Base-by-base conservation (phyloP, 2,797 vertebrate genomes). In the Melopsittacus undulatus region DNA sequence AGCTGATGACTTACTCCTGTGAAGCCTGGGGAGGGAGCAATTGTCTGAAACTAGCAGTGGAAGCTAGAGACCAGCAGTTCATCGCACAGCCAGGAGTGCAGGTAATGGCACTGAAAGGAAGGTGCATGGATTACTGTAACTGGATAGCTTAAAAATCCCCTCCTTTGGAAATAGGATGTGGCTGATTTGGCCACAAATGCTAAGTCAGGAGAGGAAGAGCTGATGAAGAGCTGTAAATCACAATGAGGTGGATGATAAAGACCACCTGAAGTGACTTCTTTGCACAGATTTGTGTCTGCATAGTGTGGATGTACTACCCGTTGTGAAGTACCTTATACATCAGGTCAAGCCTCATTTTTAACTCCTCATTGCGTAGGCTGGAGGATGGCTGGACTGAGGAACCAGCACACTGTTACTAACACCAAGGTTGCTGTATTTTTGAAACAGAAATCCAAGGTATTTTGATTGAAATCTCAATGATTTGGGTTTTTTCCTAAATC, bases 61-160 rank as follows among this genome's bases (percentile, higher is more conserved):
- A 98, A 95, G 98, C 98, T 4, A 98, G 92, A 20, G 98, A 98
- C 87, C 98, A 98, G 91, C 97, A 98, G 40, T 98, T 98, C 63
- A 98, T 98, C 15, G 97, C 98, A 10, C 98, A 98, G 93, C 98
- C 98, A 2, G 98, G 98, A 27, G 98, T 98, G 67, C 98, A 98
- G 98, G 98, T 98, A 97, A 96, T 22, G 29, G 24, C 73, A 29
- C 5, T 24, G 11, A 24, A 22, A 29, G 21, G 5, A 2, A 34
- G 21, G 10, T 46, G 45, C 15, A 2, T 1, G 7, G 51, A 7
- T 24, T 26, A 9, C 20, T 62, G n/a, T 42, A 22, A 20, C 22
- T 36, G 34, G 23, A 26, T 26, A 59, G 23, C 57, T 36, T 59
- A 36, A 59, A 59, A 59, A 26, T 11, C 15, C 34, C 34, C 8